Evolutionary conservation across 1,140 invertebrate genomes (phyloP), one percentile per base, ranked within the genome.

Genomic region (Leguminivora glycinivorella): DNA sequence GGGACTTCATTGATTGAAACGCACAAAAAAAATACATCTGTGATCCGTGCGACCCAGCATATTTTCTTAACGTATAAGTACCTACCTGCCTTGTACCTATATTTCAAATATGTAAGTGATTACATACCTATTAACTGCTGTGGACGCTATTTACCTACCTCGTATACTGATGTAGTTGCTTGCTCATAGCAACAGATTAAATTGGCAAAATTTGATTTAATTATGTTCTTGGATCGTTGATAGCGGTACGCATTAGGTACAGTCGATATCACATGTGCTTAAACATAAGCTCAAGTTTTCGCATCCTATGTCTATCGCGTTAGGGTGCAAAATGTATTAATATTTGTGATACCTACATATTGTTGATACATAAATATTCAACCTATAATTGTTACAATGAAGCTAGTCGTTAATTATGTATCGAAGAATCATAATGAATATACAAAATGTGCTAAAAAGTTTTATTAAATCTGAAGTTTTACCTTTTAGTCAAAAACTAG

Each of bases 161-260:
- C n/a, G 12, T n/a, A 3, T 52, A 17, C 3, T 9, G 2, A 4
- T 6, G 47, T 17, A 17, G 47, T 52, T 52, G 7, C n/a, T 19
- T 56, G 52, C 1, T 0, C 52, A 4, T 56, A 10, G 19, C 52
- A 56, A 56, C 52, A 56, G 5, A 22, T 22, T 25, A 56, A 25
- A 25, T 56, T 56, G 52, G 52, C 7, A 19, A 56, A 56, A 22
- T 56, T 56, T 7, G 19, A 56, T 19, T 56, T 56, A n/a, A 56
- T 56, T 52, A 52, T 7, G 14, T 0, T 52, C 6, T 52, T 52
- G 2, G 19, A n/a, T 52, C 14, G 31, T 34, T 34, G n/a, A n/a
- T 34, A 5, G 3, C 9, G 40, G n/a, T n/a, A 9, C 14, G 40
- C n/a, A 43, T 43, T 17, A 43, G 40, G 40, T 9, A n/a, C n/a